Evolutionary conservation across 2,888 invertebrate genomes (phyloP).

Genomic region (Rosalia funebris): DNA sequence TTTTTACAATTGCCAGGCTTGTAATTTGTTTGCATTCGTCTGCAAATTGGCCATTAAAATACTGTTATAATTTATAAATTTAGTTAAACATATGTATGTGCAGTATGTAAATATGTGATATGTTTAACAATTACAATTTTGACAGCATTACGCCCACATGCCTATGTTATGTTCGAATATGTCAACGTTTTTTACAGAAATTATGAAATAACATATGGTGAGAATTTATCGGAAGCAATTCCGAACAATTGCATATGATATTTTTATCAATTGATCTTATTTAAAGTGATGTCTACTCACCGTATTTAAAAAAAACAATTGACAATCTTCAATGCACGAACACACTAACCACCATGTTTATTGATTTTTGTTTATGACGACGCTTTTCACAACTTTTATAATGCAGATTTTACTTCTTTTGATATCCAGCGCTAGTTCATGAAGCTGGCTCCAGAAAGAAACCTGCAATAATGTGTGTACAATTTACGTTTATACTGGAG

Average conservation of each 20-base stretch:
- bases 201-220: constrained; percentile 46
- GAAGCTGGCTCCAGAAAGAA: neutral
- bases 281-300: constrained; percentile 50
- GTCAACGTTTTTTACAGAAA: constrained; percentile 49
- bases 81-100: too few relatives aligned
- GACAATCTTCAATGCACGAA: constrained; percentile 54
- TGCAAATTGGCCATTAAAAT: too few relatives aligned
- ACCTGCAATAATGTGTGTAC: too few relatives aligned
- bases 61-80: too few relatives aligned
- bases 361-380: constrained; percentile 58
- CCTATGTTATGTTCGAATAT: constrained; percentile 56
- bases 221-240: constrained; percentile 4
- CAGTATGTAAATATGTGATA: constrained; percentile 38
- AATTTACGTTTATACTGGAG: too few relatives aligned
- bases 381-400: constrained; percentile 31
- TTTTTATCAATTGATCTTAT: neutral
- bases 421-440: constrained; percentile 13
- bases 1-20: too few relatives aligned
- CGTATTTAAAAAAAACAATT: constrained; percentile 55
- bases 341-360: constrained; percentile 62
- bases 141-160: constrained; percentile 63
- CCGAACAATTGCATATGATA: neutral
- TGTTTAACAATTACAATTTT: constrained; percentile 46
- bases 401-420: constrained; percentile 23
- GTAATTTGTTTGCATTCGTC: too few relatives aligned